Conservation (phyloP, 2,797 vertebrate species). For the Megalops cyprinoides region DNA sequence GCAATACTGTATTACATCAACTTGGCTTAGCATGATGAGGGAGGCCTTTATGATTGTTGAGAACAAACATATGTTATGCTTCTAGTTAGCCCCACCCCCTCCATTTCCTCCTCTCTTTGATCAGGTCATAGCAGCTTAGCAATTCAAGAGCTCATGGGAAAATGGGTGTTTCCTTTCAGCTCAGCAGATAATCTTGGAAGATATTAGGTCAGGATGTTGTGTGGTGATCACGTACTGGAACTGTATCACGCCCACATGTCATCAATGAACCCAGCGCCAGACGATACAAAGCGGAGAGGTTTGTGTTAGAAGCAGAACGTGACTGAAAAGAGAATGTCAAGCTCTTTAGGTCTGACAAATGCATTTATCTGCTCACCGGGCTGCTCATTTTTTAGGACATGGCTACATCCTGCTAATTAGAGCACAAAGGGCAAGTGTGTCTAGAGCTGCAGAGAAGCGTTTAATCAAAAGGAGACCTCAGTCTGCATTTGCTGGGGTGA, state of each 20-base stretch:
- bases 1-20: not conserved
- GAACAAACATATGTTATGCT: not conserved
- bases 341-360: constrained; percentile 41
- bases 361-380: constrained; percentile 42
- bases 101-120: too few relatives aligned
- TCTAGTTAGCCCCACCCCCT: too few relatives aligned
- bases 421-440: constrained; percentile 54
- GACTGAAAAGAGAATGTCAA: constrained; percentile 12
- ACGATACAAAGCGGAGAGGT: not conserved
- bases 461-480: constrained; percentile 48
- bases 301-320: not conserved
- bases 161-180: not conserved
- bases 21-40: not conserved
- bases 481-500: constrained; percentile 32
- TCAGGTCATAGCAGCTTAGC: too few relatives aligned
- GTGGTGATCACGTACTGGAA: not conserved
- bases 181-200: not conserved
- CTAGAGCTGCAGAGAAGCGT: constrained; percentile 32
- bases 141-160: not conserved
- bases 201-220: not conserved
- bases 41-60: too few relatives aligned
- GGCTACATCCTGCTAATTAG: constrained; percentile 49
- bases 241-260: not conserved
- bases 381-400: constrained; percentile 51
- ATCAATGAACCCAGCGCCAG: not conserved